Percentiles rank a stretch among this genome's conserved stretches.
Evolutionary conservation across 2,888 invertebrate species (phyloP).

Genomic region (Elgonia sp.): DNA sequence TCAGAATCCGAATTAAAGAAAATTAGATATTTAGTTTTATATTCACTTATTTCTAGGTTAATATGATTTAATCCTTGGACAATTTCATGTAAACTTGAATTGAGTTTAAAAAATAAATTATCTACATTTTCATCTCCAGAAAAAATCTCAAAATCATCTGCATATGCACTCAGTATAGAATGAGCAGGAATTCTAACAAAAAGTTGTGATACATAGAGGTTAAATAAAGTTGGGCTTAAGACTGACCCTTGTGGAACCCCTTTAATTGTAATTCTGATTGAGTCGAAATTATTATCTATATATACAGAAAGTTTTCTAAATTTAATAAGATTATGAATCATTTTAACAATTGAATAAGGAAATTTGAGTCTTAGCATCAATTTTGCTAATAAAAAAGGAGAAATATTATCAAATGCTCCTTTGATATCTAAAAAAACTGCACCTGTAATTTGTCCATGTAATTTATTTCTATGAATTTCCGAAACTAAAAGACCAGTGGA

Average conservation of each 20-base stretch:
- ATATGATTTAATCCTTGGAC: not conserved
- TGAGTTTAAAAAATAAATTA: not conserved
- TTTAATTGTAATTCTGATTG: not conserved
- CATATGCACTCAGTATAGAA: not conserved
- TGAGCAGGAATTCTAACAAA: not conserved
- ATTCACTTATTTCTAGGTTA: not conserved
- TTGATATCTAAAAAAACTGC: conserved; percentile 32
- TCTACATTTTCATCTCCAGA: not conserved
- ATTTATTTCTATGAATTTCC: not conserved
- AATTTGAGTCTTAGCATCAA: not conserved
- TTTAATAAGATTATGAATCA: conserved; percentile 2
- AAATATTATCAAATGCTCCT: not conserved
- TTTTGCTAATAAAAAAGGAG: conserved; percentile 9
- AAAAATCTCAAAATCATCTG: conserved; percentile 19
- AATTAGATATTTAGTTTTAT: conserved; percentile 16
- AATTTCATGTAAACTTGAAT: not conserved
- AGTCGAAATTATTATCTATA: not conserved
- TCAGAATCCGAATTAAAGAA: not conserved
- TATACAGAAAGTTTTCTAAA: not conserved
- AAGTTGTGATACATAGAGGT: not conserved
- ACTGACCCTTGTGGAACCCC: conserved; percentile 25
- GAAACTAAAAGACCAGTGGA: not conserved
- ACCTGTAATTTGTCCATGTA: not conserved
- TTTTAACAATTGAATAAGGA: not conserved
- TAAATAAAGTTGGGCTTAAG: conserved; percentile 14